Evolutionary conservation across 23 tunicate genomes (phyloP).

Genomic region (Corella eumyota): DNA sequence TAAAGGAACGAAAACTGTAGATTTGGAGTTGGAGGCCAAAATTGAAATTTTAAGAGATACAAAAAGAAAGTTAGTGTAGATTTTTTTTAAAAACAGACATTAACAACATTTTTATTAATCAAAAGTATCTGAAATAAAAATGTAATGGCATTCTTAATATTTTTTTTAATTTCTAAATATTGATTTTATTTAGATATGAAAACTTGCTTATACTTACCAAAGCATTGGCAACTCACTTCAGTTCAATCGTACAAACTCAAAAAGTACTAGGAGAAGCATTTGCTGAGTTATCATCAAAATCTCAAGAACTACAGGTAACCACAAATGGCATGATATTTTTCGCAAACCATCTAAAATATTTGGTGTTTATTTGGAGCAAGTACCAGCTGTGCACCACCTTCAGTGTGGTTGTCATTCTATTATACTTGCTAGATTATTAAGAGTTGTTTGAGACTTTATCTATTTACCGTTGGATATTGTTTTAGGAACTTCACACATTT

Average conservation of each 20-base stretch:
- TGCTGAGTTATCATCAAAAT: conserved; percentile 54
- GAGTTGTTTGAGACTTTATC: too few species aligned
- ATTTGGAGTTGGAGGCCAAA: conserved; percentile 86
- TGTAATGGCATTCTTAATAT: too few species aligned
- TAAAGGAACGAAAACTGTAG: conserved; percentile 74
- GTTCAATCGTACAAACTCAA: conserved; percentile 72
- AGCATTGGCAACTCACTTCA: conserved; percentile 56
- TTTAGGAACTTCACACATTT: too few species aligned
- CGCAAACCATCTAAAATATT: too few species aligned
- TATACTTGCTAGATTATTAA: too few species aligned
- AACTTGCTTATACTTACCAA: conserved; percentile 38
- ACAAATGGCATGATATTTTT: too few species aligned
- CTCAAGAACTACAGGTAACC: conserved; percentile 82
- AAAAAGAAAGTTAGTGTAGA: conserved; percentile 54
- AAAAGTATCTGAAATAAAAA: too few species aligned
- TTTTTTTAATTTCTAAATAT: too few species aligned
- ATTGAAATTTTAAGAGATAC: conserved; percentile 84
- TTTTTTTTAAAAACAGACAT: background rate
- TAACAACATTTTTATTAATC: background rate
- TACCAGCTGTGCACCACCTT: too few species aligned
- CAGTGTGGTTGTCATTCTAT: too few species aligned
- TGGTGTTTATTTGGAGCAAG: too few species aligned
- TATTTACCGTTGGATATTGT: too few species aligned
- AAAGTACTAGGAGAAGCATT: conserved; percentile 76
- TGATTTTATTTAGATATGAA: conserved; percentile 57